Evolutionary conservation across 2,113 vertebrate genomes (phyloP).

Genomic region (Zosterops hypoxanthus): DNA sequence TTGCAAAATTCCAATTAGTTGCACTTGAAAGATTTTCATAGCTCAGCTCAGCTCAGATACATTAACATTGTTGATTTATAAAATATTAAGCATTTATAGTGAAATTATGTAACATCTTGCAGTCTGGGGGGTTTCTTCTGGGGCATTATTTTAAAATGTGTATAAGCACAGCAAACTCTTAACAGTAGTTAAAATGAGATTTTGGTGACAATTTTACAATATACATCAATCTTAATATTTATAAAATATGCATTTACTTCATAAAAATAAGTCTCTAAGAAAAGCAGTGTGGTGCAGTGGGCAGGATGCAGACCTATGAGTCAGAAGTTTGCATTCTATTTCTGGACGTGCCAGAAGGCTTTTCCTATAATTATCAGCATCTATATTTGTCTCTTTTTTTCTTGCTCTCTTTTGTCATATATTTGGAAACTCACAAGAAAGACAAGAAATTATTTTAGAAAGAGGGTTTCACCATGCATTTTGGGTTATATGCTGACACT

Average conservation of each 20-base stretch:
- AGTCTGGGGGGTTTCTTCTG: background rate
- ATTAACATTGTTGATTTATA: background rate
- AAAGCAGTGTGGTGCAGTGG: background rate
- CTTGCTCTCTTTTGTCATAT: constrained; percentile 7
- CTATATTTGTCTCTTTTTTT: constrained; percentile 51
- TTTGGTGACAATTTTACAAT: background rate
- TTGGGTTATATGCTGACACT: background rate
- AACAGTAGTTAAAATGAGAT: background rate
- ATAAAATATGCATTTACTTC: background rate
- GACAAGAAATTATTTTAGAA: background rate
- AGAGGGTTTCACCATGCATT: background rate
- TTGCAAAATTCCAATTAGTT: constrained; percentile 22
- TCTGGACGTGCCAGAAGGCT: constrained; percentile 37
- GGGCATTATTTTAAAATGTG: background rate
- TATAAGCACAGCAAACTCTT: background rate
- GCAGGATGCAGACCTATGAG: constrained; percentile 42
- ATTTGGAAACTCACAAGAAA: constrained; percentile 51
- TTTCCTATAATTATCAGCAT: constrained; percentile 55
- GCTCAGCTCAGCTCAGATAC: background rate
- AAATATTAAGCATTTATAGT: background rate
- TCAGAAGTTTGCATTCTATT: constrained; percentile 48
- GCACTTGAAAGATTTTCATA: background rate
- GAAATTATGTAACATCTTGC: background rate
- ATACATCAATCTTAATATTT: background rate
- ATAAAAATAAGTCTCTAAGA: background rate